phyloP scores from a whole-genome alignment of 1,140 invertebrate species.

The Ceratosolen fusciceps region DNA sequence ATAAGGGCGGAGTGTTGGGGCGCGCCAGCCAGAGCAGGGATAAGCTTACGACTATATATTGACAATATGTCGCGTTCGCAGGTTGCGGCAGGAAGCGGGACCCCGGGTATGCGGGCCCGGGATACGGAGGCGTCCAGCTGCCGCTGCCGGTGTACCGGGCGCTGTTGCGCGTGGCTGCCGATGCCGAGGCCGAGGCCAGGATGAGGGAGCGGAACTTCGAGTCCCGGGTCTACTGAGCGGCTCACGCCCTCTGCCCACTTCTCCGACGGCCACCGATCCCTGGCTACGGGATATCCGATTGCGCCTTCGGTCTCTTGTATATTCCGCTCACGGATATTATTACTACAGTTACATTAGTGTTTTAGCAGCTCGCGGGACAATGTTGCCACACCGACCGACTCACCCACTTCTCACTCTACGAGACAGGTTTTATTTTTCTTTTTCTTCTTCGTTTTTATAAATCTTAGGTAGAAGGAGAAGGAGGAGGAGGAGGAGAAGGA shows the following conservation, averaged over 20 bases:
- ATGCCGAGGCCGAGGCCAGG: neutral
- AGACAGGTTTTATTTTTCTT: too few relatives aligned
- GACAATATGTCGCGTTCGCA: conserved; percentile 26
- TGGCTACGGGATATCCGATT: neutral
- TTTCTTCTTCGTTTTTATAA: too few relatives aligned
- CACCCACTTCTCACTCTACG: too few relatives aligned
- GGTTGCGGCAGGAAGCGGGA: conserved; percentile 61
- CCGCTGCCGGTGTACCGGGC: conserved; percentile 11
- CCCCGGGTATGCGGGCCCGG: conserved; percentile 19
- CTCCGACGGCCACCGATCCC: neutral
- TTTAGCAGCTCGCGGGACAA: neutral
- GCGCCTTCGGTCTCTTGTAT: neutral
- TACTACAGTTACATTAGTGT: neutral
- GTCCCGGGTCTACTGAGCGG: neutral
- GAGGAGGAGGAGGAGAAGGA: too few relatives aligned
- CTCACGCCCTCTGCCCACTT: neutral
- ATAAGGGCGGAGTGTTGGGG: too few relatives aligned
- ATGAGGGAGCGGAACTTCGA: neutral
- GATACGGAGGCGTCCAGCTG: neutral
- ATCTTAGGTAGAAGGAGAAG: too few relatives aligned
- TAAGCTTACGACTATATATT: too few relatives aligned
- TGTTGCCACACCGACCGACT: neutral
- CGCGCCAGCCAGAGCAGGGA: too few relatives aligned
- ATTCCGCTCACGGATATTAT: neutral
- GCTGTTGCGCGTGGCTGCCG: conserved; percentile 9